Conservation (phyloP, 2,113 vertebrate species). For the Brachyistius frenatus region DNA sequence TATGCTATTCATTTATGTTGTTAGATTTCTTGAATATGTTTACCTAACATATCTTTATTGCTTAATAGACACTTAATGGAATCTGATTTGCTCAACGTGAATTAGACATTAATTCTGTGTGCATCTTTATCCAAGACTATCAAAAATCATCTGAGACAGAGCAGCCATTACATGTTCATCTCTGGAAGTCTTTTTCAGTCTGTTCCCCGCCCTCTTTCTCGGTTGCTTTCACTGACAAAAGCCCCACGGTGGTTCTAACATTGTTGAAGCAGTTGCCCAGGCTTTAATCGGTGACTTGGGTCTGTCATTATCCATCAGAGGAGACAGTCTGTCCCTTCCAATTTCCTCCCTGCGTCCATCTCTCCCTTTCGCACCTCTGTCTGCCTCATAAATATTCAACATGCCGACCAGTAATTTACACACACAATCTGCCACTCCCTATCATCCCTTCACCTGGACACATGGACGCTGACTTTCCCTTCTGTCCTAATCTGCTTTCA, state of each 20-base stretch:
- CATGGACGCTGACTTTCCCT: slow-evolving; percentile 71
- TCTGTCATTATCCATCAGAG: slow-evolving; percentile 78
- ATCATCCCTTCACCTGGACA: slow-evolving; percentile 73
- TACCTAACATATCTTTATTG: neutral
- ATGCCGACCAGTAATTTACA: slow-evolving; percentile 54
- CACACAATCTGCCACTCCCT: slow-evolving; percentile 65
- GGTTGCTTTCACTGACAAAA: slow-evolving; percentile 48
- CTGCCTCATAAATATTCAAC: slow-evolving; percentile 83
- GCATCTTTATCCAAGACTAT: too few species aligned
- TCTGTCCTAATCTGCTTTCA: slow-evolving; percentile 65
- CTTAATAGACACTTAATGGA: neutral
- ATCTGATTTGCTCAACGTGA: too few species aligned
- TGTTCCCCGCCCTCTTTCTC: neutral
- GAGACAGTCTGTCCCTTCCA: slow-evolving; percentile 72
- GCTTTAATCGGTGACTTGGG: slow-evolving; percentile 71
- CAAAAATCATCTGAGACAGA: neutral
- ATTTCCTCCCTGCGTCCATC: slow-evolving; percentile 72
- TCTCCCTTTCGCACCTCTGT: slow-evolving; percentile 47
- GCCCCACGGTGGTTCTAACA: slow-evolving; percentile 54
- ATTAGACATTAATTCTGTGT: too few species aligned
- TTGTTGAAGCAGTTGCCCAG: slow-evolving; percentile 66
- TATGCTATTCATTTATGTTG: neutral
- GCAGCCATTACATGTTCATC: slow-evolving; percentile 10
- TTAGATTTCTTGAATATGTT: neutral
- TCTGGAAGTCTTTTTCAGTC: slow-evolving; percentile 8